phyloP scores from a whole-genome alignment of 2,888 invertebrate genomes.

The Melitaea athalia region DNA sequence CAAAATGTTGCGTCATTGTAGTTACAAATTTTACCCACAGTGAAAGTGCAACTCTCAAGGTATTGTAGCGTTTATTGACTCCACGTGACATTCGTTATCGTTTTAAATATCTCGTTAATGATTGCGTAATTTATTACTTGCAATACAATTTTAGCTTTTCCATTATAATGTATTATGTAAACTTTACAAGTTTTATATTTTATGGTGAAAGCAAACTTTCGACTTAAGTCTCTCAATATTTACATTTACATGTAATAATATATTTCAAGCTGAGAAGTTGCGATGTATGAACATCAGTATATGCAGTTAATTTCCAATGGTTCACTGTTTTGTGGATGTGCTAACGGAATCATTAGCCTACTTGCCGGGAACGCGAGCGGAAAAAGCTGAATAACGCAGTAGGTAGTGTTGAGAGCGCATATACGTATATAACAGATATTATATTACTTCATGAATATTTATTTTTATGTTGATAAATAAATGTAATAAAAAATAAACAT shows the following conservation, averaged over 20 bases:
- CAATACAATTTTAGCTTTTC: conserved; percentile 7
- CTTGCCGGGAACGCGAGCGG: conserved; percentile 68
- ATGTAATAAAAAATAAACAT: not conserved
- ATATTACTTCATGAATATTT: not conserved
- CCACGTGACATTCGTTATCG: conserved; percentile 34
- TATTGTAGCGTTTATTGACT: conserved; percentile 39
- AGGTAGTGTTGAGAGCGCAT: conserved; percentile 44
- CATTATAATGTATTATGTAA: conserved; percentile 7
- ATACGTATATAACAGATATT: not conserved
- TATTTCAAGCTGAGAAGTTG: not conserved
- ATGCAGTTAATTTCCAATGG: conserved; percentile 70
- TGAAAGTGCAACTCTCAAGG: conserved; percentile 68
- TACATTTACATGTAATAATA: not conserved
- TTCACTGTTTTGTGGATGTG: conserved; percentile 73
- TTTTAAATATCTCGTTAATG: conserved; percentile 29
- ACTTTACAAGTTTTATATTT: conserved; percentile 13
- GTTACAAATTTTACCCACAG: conserved; percentile 61
- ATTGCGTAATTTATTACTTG: conserved; percentile 33
- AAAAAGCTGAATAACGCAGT: conserved; percentile 74
- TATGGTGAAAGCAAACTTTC: conserved; percentile 14
- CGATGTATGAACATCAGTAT: conserved; percentile 25
- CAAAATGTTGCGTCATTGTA: conserved; percentile 60
- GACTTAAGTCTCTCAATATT: not conserved
- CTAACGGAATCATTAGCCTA: conserved; percentile 80
- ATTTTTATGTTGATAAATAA: not conserved